Base-by-base conservation (phyloP, 1,140 invertebrate genomes). In the Phthorimaea operculella region DNA sequence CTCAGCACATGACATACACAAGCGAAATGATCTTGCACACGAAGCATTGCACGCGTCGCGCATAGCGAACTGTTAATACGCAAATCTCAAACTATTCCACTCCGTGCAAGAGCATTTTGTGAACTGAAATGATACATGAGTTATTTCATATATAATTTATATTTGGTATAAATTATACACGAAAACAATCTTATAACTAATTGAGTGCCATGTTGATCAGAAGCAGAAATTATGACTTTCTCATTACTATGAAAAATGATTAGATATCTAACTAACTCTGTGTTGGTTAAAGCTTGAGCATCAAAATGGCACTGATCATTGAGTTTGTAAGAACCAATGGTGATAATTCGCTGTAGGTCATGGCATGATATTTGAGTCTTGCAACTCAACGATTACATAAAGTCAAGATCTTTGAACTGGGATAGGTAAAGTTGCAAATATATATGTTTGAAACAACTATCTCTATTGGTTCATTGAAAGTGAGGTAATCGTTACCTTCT, bases 401-500 rank as follows among this genome's bases (percentile, higher is more conserved):
- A 47, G 12, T 11, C 15, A 47, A 47, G 39, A 47, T 14, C 14
- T 47, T 9, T 8, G 15, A 47, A n/a, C 15, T 47, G 7, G 44
- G 8, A 47, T 15, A 16, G 44, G 4, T 28, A 6, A 4, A 28
- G 21, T 28, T 28, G 21, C 21, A 28, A 28, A 28, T 4, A 42
- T 3, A 28, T 4, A 42, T 3, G 14, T 42, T 11, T 4, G 3
- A 48, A 58, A 51, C 16, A 83, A 76, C 34, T 75, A 75, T 79
- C 71, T 80, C 72, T 70, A 76, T 67, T 57, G 72, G 74, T 66
- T 60, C 70, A 66, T 54, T 71, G 68, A 79, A 83, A 77, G 70
- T 83, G 76, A 75, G 77, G 79, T 74, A 79, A 74, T 70, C 63
- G 66, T 69, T 85, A 85, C 82, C 82, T 85, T 85, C 81, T 54